Evolutionary conservation across 2,797 vertebrate genomes (phyloP), one percentile per base, ranked within the genome.

Genomic region (Parambassis ranga): DNA sequence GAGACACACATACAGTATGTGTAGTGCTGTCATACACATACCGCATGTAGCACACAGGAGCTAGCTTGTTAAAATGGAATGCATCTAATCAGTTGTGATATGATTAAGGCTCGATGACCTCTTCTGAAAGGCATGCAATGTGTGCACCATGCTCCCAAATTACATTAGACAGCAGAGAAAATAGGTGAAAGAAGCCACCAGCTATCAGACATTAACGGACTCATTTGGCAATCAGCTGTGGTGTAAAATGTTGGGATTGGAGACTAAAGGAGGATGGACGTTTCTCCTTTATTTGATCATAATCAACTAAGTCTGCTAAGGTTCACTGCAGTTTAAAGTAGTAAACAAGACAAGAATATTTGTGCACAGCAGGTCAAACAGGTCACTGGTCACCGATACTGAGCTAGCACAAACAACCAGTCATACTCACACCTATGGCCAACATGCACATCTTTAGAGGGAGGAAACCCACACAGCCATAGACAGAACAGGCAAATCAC

Each of bases 141-240:
- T 65, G 46, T 44, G 48, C 42, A 56, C 10, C 39, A 10, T 24
- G 20, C 27, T 27, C 6, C 18, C 10, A 63, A 60, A 73, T 60
- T 10, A 27, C 23, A 51, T 55, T 41, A 51, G 26, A 60, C 10
- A 53, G 47, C 36, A 50, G 35, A 80, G 15, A n/a, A 65, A 59
- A 52, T 41, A 46, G 18, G n/a, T 37, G 16, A 47, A 42, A 55
- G 35, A 57, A 44, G 50, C 16, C 57, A 26, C 3, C 60, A 46
- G 39, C 53, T 59, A 62, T 61, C 67, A 72, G 37, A 57, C 28
- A 26, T 22, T 19, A 52, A 32, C 35, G 2, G 39, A 42, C 41
- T 41, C 33, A 67, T 59, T 60, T 38, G 15, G 49, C 10, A 22
- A 51, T 48, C n/a, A 51, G 38, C 31, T 16, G 14, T 46, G 8